Evolutionary conservation across 2,113 vertebrate species (phyloP).

Genomic region (Macquaria ambigua): DNA sequence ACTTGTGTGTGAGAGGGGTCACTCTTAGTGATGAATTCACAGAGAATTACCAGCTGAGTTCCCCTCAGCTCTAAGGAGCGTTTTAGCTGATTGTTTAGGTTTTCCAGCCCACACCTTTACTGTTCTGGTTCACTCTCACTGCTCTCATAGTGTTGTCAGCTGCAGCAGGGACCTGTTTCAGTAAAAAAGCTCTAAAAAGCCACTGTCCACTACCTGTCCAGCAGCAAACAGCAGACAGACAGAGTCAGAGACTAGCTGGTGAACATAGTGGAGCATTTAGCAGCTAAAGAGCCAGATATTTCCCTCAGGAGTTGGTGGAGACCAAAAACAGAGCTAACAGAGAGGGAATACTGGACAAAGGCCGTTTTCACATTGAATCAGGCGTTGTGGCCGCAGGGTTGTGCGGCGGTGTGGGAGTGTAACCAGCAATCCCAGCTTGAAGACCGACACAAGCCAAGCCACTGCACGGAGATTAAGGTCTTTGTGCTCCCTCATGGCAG

Average conservation of each 20-base stretch:
- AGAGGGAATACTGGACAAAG: not conserved
- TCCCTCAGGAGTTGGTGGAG: too few relatives aligned
- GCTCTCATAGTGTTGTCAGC: not conserved
- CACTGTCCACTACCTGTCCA: not conserved
- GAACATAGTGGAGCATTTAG: not conserved
- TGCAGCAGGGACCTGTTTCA: too few relatives aligned
- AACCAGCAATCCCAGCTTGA: too few relatives aligned
- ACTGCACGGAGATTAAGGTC: too few relatives aligned
- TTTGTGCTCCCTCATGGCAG: too few relatives aligned
- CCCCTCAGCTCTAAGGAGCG: not conserved
- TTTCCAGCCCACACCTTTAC: not conserved
- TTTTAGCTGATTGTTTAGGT: not conserved
- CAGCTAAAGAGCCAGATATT: too few relatives aligned
- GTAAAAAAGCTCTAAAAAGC: not conserved
- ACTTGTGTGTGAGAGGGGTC: not conserved
- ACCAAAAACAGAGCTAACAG: too few relatives aligned
- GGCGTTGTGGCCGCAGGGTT: too few relatives aligned
- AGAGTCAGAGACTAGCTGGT: not conserved
- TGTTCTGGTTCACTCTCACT: not conserved
- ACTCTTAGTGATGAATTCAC: not conserved
- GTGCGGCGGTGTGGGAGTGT: too few relatives aligned
- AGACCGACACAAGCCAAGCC: too few relatives aligned
- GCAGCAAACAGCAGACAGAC: not conserved
- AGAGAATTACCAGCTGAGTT: not conserved
- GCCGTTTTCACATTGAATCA: too few relatives aligned